Conservation (phyloP, 2,113 vertebrate genomes). For the Chionodraco myersi region DNA sequence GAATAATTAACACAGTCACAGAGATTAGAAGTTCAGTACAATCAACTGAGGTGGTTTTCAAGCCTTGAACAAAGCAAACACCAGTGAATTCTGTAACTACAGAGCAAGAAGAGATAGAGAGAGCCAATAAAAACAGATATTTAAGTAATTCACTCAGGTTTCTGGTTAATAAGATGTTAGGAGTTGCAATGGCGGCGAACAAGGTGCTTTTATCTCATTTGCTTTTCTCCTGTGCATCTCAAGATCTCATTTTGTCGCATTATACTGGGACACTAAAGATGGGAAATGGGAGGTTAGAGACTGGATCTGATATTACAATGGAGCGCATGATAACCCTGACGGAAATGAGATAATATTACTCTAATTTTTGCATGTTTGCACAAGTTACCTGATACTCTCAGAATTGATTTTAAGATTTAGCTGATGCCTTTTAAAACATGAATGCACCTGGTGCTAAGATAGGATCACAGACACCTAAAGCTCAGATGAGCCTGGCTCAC, state of each 20-base stretch:
- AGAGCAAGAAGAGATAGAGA: neutral
- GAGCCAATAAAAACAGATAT: slow-evolving; percentile 31
- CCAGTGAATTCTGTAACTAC: slow-evolving; percentile 8
- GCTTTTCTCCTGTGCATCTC: slow-evolving; percentile 22
- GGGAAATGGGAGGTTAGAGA: slow-evolving; percentile 29
- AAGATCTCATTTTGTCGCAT: slow-evolving; percentile 47
- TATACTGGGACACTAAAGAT: slow-evolving; percentile 23
- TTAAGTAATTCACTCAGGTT: slow-evolving; percentile 17
- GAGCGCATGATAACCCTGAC: slow-evolving; percentile 2
- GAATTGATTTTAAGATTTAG: slow-evolving; percentile 54
- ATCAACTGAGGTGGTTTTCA: slow-evolving; percentile 17
- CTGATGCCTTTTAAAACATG: slow-evolving; percentile 27
- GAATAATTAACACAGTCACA: slow-evolving; percentile 25
- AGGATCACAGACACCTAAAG: slow-evolving; percentile 34
- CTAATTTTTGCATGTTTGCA: slow-evolving; percentile 31
- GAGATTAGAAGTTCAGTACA: slow-evolving; percentile 23
- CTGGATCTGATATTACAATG: slow-evolving; percentile 14
- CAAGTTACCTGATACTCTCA: slow-evolving; percentile 20
- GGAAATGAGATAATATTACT: slow-evolving; percentile 44
- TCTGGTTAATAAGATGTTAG: slow-evolving; percentile 34
- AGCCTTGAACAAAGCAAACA: slow-evolving; percentile 17
- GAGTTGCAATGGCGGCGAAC: neutral
- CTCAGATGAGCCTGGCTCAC: slow-evolving; percentile 3
- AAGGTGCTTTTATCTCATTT: slow-evolving; percentile 29
- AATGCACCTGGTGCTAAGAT: slow-evolving; percentile 35